Conservation (phyloP, 2,113 vertebrate genomes). For the Parus major region DNA sequence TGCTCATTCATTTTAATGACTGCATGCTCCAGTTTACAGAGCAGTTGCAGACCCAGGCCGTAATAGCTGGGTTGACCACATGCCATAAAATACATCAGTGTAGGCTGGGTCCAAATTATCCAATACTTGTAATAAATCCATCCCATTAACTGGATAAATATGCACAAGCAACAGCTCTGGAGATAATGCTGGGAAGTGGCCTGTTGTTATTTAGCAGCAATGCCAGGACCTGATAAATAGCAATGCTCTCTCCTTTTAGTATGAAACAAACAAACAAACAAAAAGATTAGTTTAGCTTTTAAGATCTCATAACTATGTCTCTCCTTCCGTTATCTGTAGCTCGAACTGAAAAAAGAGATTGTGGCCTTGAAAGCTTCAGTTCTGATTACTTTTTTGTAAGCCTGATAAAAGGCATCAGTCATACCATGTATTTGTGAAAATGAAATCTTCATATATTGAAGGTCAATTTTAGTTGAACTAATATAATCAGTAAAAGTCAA, state of each 20-base stretch:
- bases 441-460: constrained; percentile 71
- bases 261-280: constrained; percentile 4
- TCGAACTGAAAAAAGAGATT: constrained; percentile 38
- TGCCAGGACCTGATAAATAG: constrained; percentile 11
- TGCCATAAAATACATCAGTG: constrained; percentile 74
- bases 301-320: constrained; percentile 14
- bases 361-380: constrained; percentile 68
- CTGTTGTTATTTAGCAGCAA: constrained; percentile 35
- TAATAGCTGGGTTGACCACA: constrained; percentile 72
- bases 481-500: constrained; percentile 73
- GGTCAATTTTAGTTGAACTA: constrained; percentile 74
- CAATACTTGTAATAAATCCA: constrained; percentile 75
- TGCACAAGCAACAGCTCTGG: constrained; percentile 51
- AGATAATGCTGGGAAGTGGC: constrained; percentile 49
- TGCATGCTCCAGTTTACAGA: constrained; percentile 67
- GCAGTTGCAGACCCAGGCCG: constrained; percentile 55
- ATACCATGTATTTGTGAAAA: constrained; percentile 67
- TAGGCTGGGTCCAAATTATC: constrained; percentile 67
- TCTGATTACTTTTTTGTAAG: constrained; percentile 68
- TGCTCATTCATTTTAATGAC: constrained; percentile 70
- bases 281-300: constrained; percentile 44
- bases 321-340: constrained; percentile 49
- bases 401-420: constrained; percentile 66
- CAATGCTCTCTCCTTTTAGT: neutral
- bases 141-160: constrained; percentile 73